Base-by-base conservation (phyloP, 2,113 vertebrate genomes). In the Gopherus flavomarginatus region DNA sequence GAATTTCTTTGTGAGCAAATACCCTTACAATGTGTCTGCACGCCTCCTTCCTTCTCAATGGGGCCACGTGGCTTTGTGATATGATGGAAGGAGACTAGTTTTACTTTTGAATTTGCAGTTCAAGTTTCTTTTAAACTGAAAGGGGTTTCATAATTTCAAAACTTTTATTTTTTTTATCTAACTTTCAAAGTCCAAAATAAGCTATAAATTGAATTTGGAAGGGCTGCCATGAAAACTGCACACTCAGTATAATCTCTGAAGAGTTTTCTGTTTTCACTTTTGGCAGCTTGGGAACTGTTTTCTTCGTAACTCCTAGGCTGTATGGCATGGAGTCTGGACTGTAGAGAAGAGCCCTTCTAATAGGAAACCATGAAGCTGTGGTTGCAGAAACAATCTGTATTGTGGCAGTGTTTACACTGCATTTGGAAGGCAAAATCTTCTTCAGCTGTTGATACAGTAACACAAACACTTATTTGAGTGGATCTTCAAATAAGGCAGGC, bases 401-500 rank as follows among this genome's bases (percentile, higher is more conserved):
- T 1, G 16, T 35, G 42, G 26, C 14, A 8, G 24, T 11, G 35
- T 82, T 47, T 62, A 27, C 21, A 4, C 35, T 2, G 0, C 14
- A 38, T 26, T 72, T 2, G 31, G 29, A 59, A 27, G 8, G 49
- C 9, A 47, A 2, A 78, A 47, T 7, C 78, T 6, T n/a, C 38
- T 26, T 2, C 1, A 59, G 84, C 26, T 65, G 16, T 88, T 88
- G 11, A 17, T 81, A 19, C 16, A 44, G 14, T 47, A 6, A 1
- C 9, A 16, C 44, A 1, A 21, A 4, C 7, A 16, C 0, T 9
- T 62, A 0, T 8, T 1, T 1, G 6, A 22, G 3, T 72, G 47
- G 56, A 4, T 3, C 24, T 1, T 69, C 31, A 8, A 0, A 11
- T 49, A 31, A 5, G 10, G 49, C 7, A 0, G 1, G 10, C 9